Percentiles rank a stretch among this genome's conserved stretches.
These are phyloP conservation scores for Willisornis vidua DNA, from an alignment of 2,113 vertebrate species.

Conservation along the genomic window DNA sequence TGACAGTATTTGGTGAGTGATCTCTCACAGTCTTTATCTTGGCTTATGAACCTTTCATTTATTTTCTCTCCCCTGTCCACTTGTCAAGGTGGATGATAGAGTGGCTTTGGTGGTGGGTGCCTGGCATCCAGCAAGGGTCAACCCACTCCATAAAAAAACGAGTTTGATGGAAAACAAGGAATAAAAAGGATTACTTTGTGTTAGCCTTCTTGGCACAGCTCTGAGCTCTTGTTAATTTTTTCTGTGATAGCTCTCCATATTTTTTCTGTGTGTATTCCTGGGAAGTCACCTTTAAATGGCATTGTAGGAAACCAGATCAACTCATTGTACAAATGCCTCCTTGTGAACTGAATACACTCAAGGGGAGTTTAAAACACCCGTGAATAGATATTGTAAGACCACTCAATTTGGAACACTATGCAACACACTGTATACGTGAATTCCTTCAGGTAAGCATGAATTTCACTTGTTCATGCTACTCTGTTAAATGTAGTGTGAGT, in stretches of 20 bases:
- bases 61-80: background rate
- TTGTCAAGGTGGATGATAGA: background rate
- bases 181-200: background rate
- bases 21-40: background rate
- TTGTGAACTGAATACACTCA: background rate
- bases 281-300: background rate
- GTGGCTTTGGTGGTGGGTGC: background rate
- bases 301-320: background rate
- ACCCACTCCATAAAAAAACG: accelerated
- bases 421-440: accelerated
- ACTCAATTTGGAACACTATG: background rate
- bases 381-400: background rate
- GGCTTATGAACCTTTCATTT: accelerated
- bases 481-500: background rate
- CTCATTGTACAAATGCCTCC: background rate
- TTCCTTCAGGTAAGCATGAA: background rate
- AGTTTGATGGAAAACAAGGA: background rate
- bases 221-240: background rate
- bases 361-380: background rate
- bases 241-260: background rate
- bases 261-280: background rate
- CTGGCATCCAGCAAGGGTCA: background rate
- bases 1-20: accelerated
- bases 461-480: background rate
- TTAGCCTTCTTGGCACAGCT: background rate